phyloP scores from a whole-genome alignment of 2,113 vertebrate species.

The Silurus meridionalis region DNA sequence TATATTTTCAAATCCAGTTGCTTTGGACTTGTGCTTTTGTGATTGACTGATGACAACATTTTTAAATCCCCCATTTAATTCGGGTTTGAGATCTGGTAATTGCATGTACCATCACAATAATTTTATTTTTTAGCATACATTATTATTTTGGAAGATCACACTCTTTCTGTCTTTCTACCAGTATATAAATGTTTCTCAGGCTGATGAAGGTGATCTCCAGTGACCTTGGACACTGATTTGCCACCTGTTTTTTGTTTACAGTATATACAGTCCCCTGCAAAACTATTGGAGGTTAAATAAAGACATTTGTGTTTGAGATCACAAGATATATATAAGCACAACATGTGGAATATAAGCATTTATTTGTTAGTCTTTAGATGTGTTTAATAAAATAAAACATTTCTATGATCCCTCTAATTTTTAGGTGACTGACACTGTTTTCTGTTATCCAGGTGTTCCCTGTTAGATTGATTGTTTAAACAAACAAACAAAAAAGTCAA shows the following conservation, averaged over 20 bases:
- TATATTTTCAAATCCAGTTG: background rate
- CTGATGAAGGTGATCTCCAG: background rate
- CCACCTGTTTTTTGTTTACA: background rate
- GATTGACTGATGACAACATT: background rate
- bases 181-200: background rate
- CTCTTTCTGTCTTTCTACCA: background rate
- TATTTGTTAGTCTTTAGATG: no score
- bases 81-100: background rate
- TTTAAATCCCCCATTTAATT: background rate
- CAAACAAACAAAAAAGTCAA: no score
- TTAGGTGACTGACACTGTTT: no score
- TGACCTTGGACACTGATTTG: background rate
- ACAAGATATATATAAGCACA: background rate
- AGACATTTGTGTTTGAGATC: no score
- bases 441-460: no score
- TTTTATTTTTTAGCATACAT: background rate
- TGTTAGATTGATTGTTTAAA: no score
- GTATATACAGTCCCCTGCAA: no score
- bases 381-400: no score
- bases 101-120: background rate
- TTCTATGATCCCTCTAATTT: no score
- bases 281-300: no score
- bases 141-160: background rate
- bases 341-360: no score
- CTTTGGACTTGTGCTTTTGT: background rate